Conservation (phyloP, 23 tunicate genomes). For the Halocynthia roretzi region DNA sequence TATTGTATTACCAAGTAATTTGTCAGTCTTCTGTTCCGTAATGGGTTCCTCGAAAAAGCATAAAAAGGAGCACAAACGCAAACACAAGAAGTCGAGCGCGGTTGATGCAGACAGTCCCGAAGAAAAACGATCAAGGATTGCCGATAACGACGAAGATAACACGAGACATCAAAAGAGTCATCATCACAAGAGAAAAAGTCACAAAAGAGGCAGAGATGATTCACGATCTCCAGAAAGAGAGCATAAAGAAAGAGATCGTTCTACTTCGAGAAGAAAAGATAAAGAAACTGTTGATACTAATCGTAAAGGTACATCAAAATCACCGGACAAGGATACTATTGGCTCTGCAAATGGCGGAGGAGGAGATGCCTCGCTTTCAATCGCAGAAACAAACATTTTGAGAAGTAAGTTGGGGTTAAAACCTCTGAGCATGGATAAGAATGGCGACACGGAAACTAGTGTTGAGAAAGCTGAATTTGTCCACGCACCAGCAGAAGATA, state of each 20-base stretch:
- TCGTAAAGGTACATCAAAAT: background rate
- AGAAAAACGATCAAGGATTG: conserved; percentile 28
- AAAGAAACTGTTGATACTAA: conserved; percentile 28
- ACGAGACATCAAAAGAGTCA: conserved; percentile 25
- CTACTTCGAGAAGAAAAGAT: conserved; percentile 17
- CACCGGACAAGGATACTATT: background rate
- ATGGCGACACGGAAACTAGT: conserved; percentile 6
- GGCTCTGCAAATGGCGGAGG: conserved; percentile 9
- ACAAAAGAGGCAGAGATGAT: conserved; percentile 8
- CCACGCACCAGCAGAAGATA: conserved; percentile 90
- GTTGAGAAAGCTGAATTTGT: conserved; percentile 50
- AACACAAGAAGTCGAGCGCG: conserved; percentile 30
- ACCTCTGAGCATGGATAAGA: conserved; percentile 58
- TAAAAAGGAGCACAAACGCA: conserved; percentile 48
- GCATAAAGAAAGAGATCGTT: background rate
- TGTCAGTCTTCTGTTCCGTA: no score
- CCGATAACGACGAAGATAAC: conserved; percentile 10
- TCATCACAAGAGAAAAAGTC: conserved; percentile 21
- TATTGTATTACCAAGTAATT: no score
- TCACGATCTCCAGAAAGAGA: conserved; percentile 3
- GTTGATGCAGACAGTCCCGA: conserved; percentile 47
- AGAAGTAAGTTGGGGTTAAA: conserved; percentile 84
- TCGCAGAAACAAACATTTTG: conserved; percentile 79
- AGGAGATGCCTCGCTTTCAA: conserved; percentile 41
- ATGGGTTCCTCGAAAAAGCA: conserved; percentile 69